These are phyloP conservation scores for Ennomos erosarius DNA, from an alignment of 2,888 invertebrate species.

Conservation along the genomic window DNA sequence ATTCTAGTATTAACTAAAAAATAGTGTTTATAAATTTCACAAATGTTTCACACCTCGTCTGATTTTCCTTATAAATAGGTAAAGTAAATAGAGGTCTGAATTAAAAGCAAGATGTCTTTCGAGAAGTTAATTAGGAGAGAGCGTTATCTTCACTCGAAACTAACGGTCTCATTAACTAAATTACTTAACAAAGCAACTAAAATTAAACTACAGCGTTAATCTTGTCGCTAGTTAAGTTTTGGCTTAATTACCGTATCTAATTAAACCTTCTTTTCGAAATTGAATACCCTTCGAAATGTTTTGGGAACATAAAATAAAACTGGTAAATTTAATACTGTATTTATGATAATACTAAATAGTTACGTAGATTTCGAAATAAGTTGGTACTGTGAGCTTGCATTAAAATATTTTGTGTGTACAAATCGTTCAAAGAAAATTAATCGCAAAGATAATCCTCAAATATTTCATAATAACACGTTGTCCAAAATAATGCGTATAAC, in stretches of 20 bases:
- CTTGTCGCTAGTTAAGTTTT: conserved; percentile 21
- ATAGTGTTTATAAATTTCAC: too few relatives aligned
- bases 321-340: too few relatives aligned
- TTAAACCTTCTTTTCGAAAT: not conserved
- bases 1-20: too few relatives aligned
- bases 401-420: too few relatives aligned
- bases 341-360: too few relatives aligned
- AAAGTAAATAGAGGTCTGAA: conserved; percentile 5
- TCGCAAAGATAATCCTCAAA: not conserved
- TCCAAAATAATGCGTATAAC: conserved; percentile 3
- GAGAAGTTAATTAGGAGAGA: conserved; percentile 22
- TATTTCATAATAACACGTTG: not conserved
- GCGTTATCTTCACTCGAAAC: conserved; percentile 21
- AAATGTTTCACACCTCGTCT: too few relatives aligned
- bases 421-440: not conserved
- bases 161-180: conserved; percentile 24
- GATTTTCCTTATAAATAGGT: not conserved
- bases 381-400: too few relatives aligned
- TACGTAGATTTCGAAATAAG: too few relatives aligned
- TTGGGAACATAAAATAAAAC: too few relatives aligned
- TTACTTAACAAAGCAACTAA: conserved; percentile 25
- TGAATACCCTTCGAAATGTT: too few relatives aligned
- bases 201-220: conserved; percentile 20
- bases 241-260: conserved; percentile 9
- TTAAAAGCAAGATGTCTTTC: conserved; percentile 1